These are phyloP conservation scores for Polypterus bichir DNA, from an alignment of 2,113 vertebrate species.

Conservation along the genomic window DNA sequence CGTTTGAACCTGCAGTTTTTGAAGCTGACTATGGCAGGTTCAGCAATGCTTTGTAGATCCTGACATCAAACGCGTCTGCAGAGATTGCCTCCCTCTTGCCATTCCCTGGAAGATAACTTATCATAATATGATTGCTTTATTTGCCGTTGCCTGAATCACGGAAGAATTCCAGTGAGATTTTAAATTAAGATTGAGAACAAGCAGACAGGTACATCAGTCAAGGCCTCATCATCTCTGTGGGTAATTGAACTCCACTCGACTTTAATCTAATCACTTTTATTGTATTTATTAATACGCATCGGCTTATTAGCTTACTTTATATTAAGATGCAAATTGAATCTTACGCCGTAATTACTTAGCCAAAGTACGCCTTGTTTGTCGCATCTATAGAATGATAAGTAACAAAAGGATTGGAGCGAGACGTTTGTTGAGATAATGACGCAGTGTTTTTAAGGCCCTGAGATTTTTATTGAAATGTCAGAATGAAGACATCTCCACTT, in stretches of 20 bases:
- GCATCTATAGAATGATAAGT: neutral
- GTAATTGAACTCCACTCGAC: slow-evolving; percentile 4
- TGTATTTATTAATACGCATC: neutral
- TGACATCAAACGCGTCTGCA: neutral
- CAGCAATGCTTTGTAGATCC: neutral
- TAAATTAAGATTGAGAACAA: slow-evolving; percentile 10
- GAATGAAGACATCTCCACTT: too few relatives aligned
- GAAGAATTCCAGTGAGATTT: slow-evolving; percentile 4
- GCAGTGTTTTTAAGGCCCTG: too few relatives aligned
- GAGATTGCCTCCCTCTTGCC: slow-evolving; percentile 2
- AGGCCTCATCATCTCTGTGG: slow-evolving; percentile 3
- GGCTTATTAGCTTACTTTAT: neutral
- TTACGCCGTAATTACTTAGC: slow-evolving; percentile 3
- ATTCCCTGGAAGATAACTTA: slow-evolving; percentile 2
- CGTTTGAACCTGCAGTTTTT: too few relatives aligned
- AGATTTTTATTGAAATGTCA: too few relatives aligned
- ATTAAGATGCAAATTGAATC: slow-evolving; percentile 11
- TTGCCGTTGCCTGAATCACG: neutral
- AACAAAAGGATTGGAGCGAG: too few relatives aligned
- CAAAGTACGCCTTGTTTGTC: too few relatives aligned
- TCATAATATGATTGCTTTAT: neutral
- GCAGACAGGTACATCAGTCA: slow-evolving; percentile 12
- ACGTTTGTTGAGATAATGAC: too few relatives aligned
- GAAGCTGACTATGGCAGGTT: neutral
- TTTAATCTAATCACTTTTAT: neutral